Percentiles rank a stretch among this genome's conserved stretches.
Conservation (phyloP, 2,797 vertebrate genomes). For the Sarcoramphus papa region DNA sequence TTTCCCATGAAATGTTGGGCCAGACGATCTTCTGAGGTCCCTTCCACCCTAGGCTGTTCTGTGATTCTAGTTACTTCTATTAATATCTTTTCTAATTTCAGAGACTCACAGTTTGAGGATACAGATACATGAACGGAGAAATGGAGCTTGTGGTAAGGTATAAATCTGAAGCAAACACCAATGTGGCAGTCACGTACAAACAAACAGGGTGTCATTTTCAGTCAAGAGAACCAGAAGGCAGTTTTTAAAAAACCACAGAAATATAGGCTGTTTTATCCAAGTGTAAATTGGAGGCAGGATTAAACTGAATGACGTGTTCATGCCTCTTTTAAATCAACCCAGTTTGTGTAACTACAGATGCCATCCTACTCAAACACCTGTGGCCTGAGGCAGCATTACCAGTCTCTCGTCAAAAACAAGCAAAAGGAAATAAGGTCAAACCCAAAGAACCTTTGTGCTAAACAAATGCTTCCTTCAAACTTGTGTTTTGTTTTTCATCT, state of each 20-base stretch:
- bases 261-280: neutral
- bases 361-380: neutral
- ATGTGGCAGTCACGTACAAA: accelerated
- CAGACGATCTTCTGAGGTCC: neutral
- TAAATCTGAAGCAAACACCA: neutral
- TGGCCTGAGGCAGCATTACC: neutral
- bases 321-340: neutral
- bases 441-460: neutral
- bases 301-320: neutral
- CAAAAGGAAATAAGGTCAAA: neutral
- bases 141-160: neutral
- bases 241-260: neutral
- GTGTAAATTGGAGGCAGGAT: neutral
- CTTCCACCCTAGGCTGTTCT: neutral
- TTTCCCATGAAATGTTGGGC: neutral
- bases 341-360: neutral
- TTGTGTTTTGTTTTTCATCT: neutral
- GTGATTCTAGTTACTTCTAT: neutral
- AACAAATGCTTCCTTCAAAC: neutral
- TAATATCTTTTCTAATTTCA: neutral
- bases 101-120: neutral
- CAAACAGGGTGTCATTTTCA: neutral
- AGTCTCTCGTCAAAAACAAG: neutral
- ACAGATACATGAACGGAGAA: neutral
- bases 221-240: neutral